A percentile compares a stretch with the other conserved stretches of the same genome.
Conservation (phyloP, 2,797 vertebrate genomes). For the Strix occidentalis region DNA sequence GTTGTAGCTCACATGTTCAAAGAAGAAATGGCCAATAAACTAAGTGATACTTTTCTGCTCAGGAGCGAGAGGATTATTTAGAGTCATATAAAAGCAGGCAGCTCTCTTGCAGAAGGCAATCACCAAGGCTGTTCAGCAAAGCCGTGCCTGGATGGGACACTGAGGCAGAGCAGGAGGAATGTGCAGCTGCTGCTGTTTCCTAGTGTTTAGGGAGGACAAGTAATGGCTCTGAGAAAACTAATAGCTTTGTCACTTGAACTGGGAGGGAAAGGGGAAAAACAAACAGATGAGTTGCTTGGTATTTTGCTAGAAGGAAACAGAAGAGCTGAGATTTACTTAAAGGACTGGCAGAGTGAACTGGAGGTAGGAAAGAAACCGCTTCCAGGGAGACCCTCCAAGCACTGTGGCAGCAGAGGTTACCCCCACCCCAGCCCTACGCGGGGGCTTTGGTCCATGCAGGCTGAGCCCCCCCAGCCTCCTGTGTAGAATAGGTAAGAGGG, state of each 20-base stretch:
- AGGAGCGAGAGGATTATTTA: background rate
- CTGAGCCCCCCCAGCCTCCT: background rate
- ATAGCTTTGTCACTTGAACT: background rate
- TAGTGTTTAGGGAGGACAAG: background rate
- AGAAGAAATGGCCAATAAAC: background rate
- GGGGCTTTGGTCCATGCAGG: background rate
- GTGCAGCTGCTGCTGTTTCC: background rate
- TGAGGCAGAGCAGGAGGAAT: background rate
- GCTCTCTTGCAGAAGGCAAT: background rate
- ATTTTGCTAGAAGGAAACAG: background rate
- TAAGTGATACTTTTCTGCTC: background rate
- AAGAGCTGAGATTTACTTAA: slow-evolving; percentile 2
- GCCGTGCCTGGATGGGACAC: background rate
- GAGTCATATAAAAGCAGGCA: background rate
- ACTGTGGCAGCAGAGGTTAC: background rate
- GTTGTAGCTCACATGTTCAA: background rate
- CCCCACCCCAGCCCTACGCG: background rate
- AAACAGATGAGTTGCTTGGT: background rate
- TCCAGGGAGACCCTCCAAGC: background rate
- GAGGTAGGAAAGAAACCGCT: background rate
- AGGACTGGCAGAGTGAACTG: background rate
- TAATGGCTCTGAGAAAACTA: background rate
- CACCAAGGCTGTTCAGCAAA: background rate
- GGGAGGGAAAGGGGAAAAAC: background rate
- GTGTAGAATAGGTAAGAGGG: background rate